These are phyloP conservation scores for Drosophila repletoides DNA, from an alignment of 1,140 invertebrate species.

Conservation along the genomic window DNA sequence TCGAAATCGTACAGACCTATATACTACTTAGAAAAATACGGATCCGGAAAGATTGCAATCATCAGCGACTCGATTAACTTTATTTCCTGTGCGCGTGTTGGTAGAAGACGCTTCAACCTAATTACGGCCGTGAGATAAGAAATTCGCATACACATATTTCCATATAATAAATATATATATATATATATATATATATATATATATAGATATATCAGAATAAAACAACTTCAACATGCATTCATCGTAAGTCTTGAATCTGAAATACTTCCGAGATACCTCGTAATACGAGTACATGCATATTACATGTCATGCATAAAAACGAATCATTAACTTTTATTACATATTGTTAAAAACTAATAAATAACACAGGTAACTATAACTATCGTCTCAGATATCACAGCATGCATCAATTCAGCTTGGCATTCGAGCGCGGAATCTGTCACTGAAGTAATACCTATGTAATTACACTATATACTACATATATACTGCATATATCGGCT, in stretches of 20 bases:
- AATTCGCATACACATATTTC: constrained; percentile 1
- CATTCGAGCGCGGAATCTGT: no score
- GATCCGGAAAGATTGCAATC: constrained; percentile 1
- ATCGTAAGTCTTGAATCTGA: constrained; percentile 46
- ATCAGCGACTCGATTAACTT: background rate
- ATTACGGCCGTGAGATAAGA: constrained; percentile 1
- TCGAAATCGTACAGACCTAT: no score
- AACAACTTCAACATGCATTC: constrained; percentile 55
- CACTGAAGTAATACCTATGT: no score
- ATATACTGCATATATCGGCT: no score
- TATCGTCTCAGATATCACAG: no score
- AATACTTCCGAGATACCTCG: background rate
- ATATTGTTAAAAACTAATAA: no score
- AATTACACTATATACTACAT: no score
- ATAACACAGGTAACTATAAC: no score
- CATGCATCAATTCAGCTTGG: no score
- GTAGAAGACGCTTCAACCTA: background rate
- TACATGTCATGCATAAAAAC: no score
- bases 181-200: background rate
- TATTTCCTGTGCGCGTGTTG: constrained; percentile 5
- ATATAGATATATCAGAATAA: background rate
- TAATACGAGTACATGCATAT: background rate
- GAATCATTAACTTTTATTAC: no score
- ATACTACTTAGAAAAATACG: no score
- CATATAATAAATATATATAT: background rate